Base-by-base conservation (phyloP, 2,888 invertebrate species). In the Spisula solida region DNA sequence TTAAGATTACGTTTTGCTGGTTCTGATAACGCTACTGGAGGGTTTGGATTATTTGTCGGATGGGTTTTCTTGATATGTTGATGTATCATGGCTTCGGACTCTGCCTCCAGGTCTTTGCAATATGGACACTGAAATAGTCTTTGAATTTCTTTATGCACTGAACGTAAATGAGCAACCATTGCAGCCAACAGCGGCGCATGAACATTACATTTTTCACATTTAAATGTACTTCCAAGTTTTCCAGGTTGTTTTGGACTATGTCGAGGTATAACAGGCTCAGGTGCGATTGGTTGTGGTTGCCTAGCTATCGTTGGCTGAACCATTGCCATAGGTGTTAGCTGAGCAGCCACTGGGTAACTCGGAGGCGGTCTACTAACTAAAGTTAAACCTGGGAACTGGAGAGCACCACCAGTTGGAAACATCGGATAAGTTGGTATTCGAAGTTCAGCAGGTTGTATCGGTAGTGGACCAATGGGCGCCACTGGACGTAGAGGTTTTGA, bases 191-290 rank as follows among this genome's bases (percentile, higher is more conserved):
- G 88, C 6, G 95, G 95, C 0, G 95, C 94, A 92, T 95, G 95
- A 2, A 95, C 94, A 86, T 94, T 94, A 90, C 95, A 95, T 80
- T 93, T 94, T 86, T 94, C 94, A 93, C 95, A 95, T 81, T 95
- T 95, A 85, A 95, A 95, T 10, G 93, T 95, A 81, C 89, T 92
- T 29, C 91, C 88, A 10, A 89, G 75, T 66, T 87, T 90, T 6
- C 88, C 90, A 51, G 79, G 48, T 16, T 47, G 84, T 31, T 51
- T 34, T 16, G 31, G 75, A 51, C 75, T 70, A 18, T 48, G 56
- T 14, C n/a, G 16, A 25, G 48, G 48, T 14, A 75, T 14, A n/a
- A 83, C 60, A 18, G 70, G 41, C 47, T 51, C 51, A 34, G 86
- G 56, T 25, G 82, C 60, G 51, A 48, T 56, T 18, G 82, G 75